Base-by-base conservation (phyloP, 2,888 invertebrate genomes). In the Diogma glabrata region DNA sequence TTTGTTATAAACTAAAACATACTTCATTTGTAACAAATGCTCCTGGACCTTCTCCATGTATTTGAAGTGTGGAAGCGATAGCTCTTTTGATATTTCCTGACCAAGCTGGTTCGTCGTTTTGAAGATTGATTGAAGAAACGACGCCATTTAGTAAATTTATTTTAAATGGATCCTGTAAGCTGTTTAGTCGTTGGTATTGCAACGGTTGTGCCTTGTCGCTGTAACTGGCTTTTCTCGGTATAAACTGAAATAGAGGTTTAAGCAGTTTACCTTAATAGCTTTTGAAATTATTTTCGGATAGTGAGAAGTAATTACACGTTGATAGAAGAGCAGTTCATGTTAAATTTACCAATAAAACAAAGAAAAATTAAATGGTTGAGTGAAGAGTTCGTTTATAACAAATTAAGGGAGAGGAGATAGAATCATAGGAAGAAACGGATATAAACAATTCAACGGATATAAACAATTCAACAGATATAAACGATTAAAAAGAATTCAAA, bases 61-160 rank as follows among this genome's bases (percentile, higher is more conserved):
- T 64, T 59, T 83, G 82, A 24, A 83, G 72, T 55, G 78, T 77
- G 14, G 79, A 74, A 1, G 81, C 78, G 43, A 84, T 70, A 1
- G 80, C 82, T 47, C 82, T 68, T 61, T 83, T 83, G 51, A 84
- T 72, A 60, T 84, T 84, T 19, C 75, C 76, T 0, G 79, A 75
- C 83, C 83, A 84, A 2, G 73, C 68, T 1, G 79, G 75, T 58
- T 81, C 81, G 22, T 64, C 63, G 3, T 70, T 67, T 46, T 24
- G 16, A 46, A 46, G 24, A 24, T 24, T 16, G 17, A 46, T 24
- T 24, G 46, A 46, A 3, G 46, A 16, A 24, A 46, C 46, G 24
- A 46, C 24, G 7, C 24, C 46, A 16, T 46, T 24, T 17, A 16
- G 23, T 12, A 46, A 24, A 9, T 24, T 6, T 24, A 46, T 22